Conservation (phyloP, 2,888 invertebrate species). For the Rhagonycha fulva region DNA sequence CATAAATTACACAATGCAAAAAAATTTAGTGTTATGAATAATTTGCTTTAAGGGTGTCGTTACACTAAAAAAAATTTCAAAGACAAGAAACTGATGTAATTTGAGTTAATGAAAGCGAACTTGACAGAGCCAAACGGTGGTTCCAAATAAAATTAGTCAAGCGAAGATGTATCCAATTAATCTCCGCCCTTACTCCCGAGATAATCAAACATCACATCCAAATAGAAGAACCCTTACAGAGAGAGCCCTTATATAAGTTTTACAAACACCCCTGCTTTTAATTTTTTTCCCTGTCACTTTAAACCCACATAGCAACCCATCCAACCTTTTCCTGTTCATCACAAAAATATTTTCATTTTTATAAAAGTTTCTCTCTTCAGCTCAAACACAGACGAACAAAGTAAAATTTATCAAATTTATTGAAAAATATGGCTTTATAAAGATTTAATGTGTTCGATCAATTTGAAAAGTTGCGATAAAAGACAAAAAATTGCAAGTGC, state of each 20-base stretch:
- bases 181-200: constrained; percentile 19
- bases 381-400: background rate
- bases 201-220: constrained; percentile 21
- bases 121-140: constrained; percentile 7
- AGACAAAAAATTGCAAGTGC: background rate
- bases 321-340: background rate
- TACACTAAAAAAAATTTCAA: background rate
- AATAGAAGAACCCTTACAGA: constrained; percentile 14
- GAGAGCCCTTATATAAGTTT: constrained; percentile 14
- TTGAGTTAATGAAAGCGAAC: constrained; percentile 11
- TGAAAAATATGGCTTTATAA: background rate
- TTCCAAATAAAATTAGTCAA: constrained; percentile 18
- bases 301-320: background rate
- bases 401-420: background rate
- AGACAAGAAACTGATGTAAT: background rate
- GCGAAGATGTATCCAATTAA: constrained; percentile 24
- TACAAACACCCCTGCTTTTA: constrained; percentile 4
- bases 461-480: background rate
- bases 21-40: background rate
- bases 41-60: background rate
- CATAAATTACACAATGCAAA: background rate
- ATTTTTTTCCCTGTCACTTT: constrained; percentile 1
- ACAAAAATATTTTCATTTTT: background rate
- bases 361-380: background rate
- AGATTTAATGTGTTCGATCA: background rate